Evolutionary conservation across 2,797 vertebrate genomes (phyloP).

Genomic region (Lycodopsis pacificus): DNA sequence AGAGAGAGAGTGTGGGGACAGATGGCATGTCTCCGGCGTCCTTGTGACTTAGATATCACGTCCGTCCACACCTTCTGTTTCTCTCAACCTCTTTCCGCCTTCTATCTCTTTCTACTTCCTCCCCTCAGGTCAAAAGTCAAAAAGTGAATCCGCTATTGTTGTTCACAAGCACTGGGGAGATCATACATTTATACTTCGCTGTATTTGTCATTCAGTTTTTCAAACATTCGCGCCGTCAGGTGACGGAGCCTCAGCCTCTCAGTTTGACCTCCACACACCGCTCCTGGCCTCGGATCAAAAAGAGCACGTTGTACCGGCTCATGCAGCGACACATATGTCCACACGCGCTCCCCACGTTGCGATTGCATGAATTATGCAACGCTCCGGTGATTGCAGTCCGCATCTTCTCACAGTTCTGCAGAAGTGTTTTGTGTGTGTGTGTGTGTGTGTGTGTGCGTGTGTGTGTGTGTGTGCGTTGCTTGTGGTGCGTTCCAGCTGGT

Average conservation of each 20-base stretch:
- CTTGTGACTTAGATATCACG: constrained; percentile 26
- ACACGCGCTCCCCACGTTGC: constrained; percentile 23
- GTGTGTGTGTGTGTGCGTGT: constrained; percentile 1
- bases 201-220: not conserved
- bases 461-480: constrained; percentile 9
- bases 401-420: constrained; percentile 59
- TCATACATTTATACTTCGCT: not conserved
- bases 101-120: not conserved
- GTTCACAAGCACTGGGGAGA: not conserved
- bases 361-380: constrained; percentile 69
- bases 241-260: not conserved
- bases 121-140: not conserved
- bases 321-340: constrained; percentile 67
- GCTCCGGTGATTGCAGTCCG: constrained; percentile 48
- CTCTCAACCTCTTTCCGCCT: not conserved
- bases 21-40: constrained; percentile 33
- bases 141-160: constrained; percentile 3
- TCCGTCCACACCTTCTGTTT: constrained; percentile 17
- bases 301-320: constrained; percentile 51
- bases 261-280: constrained; percentile 46
- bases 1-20: not conserved
- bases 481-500: constrained; percentile 69
- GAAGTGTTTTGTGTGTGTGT: constrained; percentile 36
- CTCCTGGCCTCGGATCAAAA: constrained; percentile 43
- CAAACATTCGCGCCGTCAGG: not conserved